A percentile compares a stretch with the other conserved stretches of the same genome.
phyloP scores from a whole-genome alignment of 2,888 invertebrate genomes.

The Baronia brevicornis region DNA sequence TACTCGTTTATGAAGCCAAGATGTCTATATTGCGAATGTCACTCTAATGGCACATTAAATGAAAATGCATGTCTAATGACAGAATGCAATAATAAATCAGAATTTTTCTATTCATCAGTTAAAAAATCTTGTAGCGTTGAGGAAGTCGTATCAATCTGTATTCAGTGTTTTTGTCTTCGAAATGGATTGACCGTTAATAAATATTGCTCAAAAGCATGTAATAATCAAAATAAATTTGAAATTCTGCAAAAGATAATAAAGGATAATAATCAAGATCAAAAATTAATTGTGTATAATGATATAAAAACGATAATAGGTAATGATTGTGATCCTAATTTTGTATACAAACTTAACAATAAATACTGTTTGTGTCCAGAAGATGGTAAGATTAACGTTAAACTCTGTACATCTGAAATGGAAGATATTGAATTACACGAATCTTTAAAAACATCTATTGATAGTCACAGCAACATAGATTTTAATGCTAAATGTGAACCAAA shows the following conservation, averaged over 20 bases:
- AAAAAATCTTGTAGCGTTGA: slow-evolving; percentile 40
- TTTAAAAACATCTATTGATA: slow-evolving; percentile 15
- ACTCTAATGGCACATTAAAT: slow-evolving; percentile 35
- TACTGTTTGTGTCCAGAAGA: slow-evolving; percentile 52
- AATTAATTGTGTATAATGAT: slow-evolving; percentile 30
- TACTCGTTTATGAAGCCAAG: slow-evolving; percentile 42
- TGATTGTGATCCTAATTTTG: slow-evolving; percentile 39
- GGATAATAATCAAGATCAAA: slow-evolving; percentile 25
- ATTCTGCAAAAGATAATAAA: slow-evolving; percentile 43
- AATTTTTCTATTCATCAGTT: slow-evolving; percentile 27
- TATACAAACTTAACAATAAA: slow-evolving; percentile 41
- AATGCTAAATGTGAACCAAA: slow-evolving; percentile 46
- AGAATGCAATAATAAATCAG: slow-evolving; percentile 37
- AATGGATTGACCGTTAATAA: slow-evolving; percentile 33
- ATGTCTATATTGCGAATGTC: slow-evolving; percentile 56
- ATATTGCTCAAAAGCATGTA: slow-evolving; percentile 50
- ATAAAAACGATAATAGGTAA: slow-evolving; percentile 27
- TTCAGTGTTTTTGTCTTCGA: slow-evolving; percentile 51
- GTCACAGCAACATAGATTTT: slow-evolving; percentile 26
- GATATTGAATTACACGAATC: slow-evolving; percentile 15
- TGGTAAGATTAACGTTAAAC: slow-evolving; percentile 33
- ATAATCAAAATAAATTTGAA: slow-evolving; percentile 39
- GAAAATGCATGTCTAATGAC: slow-evolving; percentile 45
- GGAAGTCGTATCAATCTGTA: slow-evolving; percentile 49
- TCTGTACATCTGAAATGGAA: slow-evolving; percentile 36